A percentile compares a stretch with the other conserved stretches of the same genome.
phyloP scores from a whole-genome alignment of 2,797 vertebrate species.

The Gallirallus australis region DNA sequence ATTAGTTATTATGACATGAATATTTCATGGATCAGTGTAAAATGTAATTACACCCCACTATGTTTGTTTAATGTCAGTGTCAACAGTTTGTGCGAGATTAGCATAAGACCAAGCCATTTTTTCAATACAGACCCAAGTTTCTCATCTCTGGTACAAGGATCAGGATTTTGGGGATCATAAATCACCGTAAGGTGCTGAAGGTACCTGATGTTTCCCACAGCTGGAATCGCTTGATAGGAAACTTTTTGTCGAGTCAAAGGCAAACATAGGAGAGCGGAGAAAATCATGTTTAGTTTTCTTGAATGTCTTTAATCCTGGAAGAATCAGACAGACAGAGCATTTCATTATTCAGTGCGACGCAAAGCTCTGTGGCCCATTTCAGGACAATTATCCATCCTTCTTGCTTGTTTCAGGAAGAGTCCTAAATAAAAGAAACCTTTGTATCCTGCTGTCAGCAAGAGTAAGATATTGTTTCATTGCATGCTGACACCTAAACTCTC shows the following conservation, averaged over 20 bases:
- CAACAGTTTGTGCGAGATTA: constrained; percentile 32
- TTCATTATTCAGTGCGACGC: not conserved
- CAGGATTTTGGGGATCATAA: not conserved
- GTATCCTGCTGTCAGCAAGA: constrained; percentile 31
- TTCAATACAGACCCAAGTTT: not conserved
- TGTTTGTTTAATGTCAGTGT: constrained; percentile 50
- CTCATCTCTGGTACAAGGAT: not conserved
- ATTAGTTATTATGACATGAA: constrained; percentile 47
- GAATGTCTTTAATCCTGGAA: not conserved
- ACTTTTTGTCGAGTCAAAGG: not conserved
- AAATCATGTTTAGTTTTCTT: not conserved
- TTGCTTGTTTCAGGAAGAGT: not conserved
- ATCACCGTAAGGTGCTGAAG: not conserved
- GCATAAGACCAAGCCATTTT: constrained; percentile 11
- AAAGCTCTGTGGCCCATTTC: not conserved
- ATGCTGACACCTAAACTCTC: constrained; percentile 16
- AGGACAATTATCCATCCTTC: not conserved
- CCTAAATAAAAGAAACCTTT: constrained; percentile 1
- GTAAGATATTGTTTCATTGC: constrained; percentile 3
- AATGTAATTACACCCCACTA: constrained; percentile 47
- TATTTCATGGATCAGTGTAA: constrained; percentile 62
- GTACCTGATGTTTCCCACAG: not conserved
- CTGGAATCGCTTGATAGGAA: not conserved
- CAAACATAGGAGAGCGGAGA: rapidly evolving
- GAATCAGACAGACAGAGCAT: not conserved